phyloP scores from a whole-genome alignment of 1,140 invertebrate genomes.

The Neotoxoptera formosana region DNA sequence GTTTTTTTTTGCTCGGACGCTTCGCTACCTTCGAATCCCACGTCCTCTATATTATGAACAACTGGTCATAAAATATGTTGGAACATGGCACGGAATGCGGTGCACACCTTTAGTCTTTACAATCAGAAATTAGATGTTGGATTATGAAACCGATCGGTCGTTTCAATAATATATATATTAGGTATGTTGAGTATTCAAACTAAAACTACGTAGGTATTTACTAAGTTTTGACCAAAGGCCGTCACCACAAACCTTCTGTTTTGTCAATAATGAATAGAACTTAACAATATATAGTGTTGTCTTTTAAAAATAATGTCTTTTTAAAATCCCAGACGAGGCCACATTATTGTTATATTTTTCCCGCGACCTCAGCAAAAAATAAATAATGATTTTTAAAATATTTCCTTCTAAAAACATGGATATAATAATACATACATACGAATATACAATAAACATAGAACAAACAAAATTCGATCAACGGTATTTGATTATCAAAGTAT shows the following conservation, averaged over 20 bases:
- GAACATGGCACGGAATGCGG: background rate
- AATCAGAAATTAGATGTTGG: background rate
- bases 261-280: background rate
- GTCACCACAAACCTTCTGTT: background rate
- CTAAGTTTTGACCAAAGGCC: slow-evolving; percentile 13
- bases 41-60: slow-evolving; percentile 13
- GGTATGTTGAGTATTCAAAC: background rate
- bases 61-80: slow-evolving; percentile 36
- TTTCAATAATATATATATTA: background rate
- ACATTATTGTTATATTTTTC: slow-evolving; percentile 38
- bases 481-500: background rate
- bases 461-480: background rate
- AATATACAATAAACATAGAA: background rate
- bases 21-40: slow-evolving; percentile 35
- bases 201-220: background rate
- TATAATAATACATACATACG: background rate
- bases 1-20: background rate
- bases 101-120: slow-evolving; percentile 30
- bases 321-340: slow-evolving; percentile 41
- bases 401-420: background rate
- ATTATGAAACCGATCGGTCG: background rate
- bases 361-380: background rate
- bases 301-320: slow-evolving; percentile 38
- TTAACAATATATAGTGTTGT: background rate
- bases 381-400: slow-evolving; percentile 16